Evolutionary conservation across 2,888 invertebrate species (phyloP).

Genomic region (Pammene aurita): DNA sequence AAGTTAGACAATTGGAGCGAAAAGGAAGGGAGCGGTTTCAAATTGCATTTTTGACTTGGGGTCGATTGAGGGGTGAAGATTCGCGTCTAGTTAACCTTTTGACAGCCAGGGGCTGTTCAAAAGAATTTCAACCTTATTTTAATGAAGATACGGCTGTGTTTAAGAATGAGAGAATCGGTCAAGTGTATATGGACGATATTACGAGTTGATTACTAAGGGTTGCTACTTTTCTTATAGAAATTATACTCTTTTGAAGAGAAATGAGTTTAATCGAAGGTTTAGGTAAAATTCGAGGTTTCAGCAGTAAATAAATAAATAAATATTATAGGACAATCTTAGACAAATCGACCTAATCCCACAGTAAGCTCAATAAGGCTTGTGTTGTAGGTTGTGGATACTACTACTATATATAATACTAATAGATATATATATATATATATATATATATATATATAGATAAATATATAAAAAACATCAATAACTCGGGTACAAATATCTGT

Average conservation of each 20-base stretch:
- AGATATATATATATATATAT: no score
- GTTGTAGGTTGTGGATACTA: no score
- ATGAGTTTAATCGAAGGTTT: neutral
- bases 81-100: conserved; percentile 23
- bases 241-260: neutral
- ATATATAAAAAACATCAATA: no score
- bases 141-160: neutral
- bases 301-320: no score
- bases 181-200: neutral
- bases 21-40: neutral
- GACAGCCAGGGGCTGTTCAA: neutral
- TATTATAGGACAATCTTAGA: no score
- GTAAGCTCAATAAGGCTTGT: no score
- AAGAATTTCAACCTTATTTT: neutral
- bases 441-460: no score
- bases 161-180: neutral
- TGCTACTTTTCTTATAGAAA: neutral
- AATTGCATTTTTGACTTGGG: conserved; percentile 8
- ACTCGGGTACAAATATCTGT: no score
- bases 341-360: no score
- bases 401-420: no score
- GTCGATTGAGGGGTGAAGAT: conserved; percentile 21
- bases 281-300: no score
- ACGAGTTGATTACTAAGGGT: conserved; percentile 1
- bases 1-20: neutral